Conservation (phyloP, 2,797 vertebrate genomes). For the Hipposideros larvatus region DNA sequence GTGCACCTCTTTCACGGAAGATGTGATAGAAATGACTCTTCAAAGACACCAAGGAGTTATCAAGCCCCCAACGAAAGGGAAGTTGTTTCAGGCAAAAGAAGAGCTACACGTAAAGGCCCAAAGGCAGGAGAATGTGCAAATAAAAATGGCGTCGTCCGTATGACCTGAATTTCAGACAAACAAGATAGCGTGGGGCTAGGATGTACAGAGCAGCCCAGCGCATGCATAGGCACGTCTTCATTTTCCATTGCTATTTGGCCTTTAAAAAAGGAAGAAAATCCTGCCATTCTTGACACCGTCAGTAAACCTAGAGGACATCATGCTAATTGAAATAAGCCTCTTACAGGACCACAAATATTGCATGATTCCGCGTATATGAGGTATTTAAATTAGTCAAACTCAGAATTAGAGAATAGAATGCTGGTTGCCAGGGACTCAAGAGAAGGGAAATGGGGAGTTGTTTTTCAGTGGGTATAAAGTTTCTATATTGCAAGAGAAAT, state of each 20-base stretch:
- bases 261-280: background rate
- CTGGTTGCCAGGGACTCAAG: background rate
- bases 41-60: background rate
- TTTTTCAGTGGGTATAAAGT: background rate
- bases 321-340: background rate
- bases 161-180: background rate
- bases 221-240: background rate
- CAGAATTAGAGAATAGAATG: background rate
- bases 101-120: background rate
- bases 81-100: background rate
- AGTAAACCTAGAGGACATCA: background rate
- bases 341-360: background rate
- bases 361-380: background rate
- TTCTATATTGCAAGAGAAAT: background rate
- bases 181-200: background rate
- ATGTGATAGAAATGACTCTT: background rate
- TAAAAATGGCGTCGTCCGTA: background rate
- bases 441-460: background rate
- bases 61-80: background rate
- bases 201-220: background rate
- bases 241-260: background rate
- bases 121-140: background rate
- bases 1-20: background rate
- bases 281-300: background rate
- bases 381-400: background rate